Base-by-base conservation (phyloP, 2,888 invertebrate species). In the Tipula helvola region DNA sequence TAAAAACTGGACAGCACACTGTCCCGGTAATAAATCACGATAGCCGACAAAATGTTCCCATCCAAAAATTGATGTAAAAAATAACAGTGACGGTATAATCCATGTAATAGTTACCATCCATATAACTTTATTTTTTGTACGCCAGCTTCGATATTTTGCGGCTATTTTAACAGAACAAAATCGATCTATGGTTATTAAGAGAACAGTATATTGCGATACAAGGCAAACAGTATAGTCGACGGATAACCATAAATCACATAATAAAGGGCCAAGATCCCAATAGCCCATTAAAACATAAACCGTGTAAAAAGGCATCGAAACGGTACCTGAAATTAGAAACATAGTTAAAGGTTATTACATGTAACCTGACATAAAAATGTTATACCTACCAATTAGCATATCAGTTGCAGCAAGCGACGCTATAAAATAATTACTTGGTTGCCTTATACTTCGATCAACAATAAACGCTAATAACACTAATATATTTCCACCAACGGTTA, bases 131-230 rank as follows among this genome's bases (percentile, higher is more conserved):
- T 95, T 95, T 90, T 98, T 97, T 4, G 99, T 98, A 36, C 99
- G 93, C 99, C 99, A 99, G 89, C 97, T 96, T 88, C 99, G 94
- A 90, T 99, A 99, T 89, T 96, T 96, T 13, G 99, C 98, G 4
- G 99, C 99, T 89, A 99, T 98, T 93, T 98, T 99, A 5, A 99
- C 99, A 42, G 99, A 99, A 92, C 99, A 99, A 92, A 98, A 99
- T 89, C 99, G 94, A 92, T 99, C 99, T 88, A 99, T 97, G 42
- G 99, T 99, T 90, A 99, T 99, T 88, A 99, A 94, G 87, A 99
- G 94, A 16, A 99, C 99, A 0, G 99, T 99, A 92, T 99, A 99
- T 91, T 99, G 99, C 8, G 99, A 99, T 41, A 99, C 99, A 86
- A 99, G 94, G 90, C 99, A 99, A 42, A 99, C 99, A 28, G 99